These are phyloP conservation scores for Cynopterus brachyotis DNA, from an alignment of 2,113 vertebrate species.

Conservation along the genomic window DNA sequence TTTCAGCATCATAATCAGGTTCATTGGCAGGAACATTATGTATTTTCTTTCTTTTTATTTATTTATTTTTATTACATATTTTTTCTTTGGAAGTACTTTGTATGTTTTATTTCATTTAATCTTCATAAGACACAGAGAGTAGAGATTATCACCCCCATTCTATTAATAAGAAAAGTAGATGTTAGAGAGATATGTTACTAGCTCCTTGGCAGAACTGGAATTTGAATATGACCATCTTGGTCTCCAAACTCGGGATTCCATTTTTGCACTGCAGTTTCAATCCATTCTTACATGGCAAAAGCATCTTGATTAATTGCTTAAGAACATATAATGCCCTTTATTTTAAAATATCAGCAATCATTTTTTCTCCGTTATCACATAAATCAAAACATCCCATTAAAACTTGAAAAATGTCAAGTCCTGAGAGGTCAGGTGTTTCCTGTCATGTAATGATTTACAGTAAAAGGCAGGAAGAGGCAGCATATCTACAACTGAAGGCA, in stretches of 20 bases:
- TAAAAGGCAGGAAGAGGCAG: neutral
- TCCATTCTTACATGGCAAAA: slow-evolving; percentile 23
- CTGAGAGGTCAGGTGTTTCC: slow-evolving; percentile 35
- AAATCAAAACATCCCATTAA: slow-evolving; percentile 66
- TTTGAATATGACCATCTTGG: neutral
- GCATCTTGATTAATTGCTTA: slow-evolving; percentile 62
- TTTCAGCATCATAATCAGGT: neutral
- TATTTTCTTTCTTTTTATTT: neutral
- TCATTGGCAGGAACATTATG: neutral
- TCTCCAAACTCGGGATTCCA: neutral
- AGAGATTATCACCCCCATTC: neutral
- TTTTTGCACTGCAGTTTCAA: slow-evolving; percentile 29
- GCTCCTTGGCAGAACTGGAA: neutral
- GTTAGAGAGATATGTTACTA: neutral
- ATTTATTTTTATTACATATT: neutral
- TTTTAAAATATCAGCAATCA: slow-evolving; percentile 74
- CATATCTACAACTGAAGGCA: neutral
- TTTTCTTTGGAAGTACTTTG: neutral
- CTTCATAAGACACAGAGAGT: neutral
- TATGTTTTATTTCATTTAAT: neutral
- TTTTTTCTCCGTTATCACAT: slow-evolving; percentile 51
- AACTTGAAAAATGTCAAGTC: slow-evolving; percentile 68
- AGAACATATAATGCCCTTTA: slow-evolving; percentile 66
- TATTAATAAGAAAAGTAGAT: neutral
- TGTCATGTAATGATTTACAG: slow-evolving; percentile 4